Conservation (phyloP, 2,113 vertebrate genomes). For the Grammomys dolichurus region DNA sequence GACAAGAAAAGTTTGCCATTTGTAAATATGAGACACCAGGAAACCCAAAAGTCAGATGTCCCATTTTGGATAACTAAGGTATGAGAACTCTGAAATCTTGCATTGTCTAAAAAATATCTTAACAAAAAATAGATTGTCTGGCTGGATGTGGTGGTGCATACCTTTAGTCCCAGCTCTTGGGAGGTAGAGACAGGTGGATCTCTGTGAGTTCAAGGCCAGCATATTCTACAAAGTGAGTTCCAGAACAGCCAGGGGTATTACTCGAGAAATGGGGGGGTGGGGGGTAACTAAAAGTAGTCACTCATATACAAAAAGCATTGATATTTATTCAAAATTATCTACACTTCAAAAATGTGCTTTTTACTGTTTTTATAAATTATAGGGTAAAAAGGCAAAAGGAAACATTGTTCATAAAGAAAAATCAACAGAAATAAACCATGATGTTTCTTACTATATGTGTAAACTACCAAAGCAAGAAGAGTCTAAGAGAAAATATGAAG, state of each 20-base stretch:
- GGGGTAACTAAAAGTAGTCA: neutral
- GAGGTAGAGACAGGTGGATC: neutral
- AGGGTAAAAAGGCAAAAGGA: conserved; percentile 76
- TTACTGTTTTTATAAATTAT: conserved; percentile 70
- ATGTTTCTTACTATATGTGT: neutral
- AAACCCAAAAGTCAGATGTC: conserved; percentile 67
- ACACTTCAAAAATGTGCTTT: neutral
- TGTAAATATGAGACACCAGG: conserved; percentile 64
- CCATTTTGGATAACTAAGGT: conserved; percentile 76
- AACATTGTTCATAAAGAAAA: conserved; percentile 58
- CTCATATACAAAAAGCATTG: neutral
- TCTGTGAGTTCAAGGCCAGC: neutral
- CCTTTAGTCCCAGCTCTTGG: neutral
- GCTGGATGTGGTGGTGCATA: rapidly evolving
- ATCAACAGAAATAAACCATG: neutral
- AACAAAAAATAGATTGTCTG: neutral
- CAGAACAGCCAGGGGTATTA: neutral
- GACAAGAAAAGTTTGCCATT: conserved; percentile 77
- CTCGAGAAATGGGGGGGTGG: neutral
- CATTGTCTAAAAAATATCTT: neutral
- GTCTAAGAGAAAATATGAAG: conserved; percentile 64
- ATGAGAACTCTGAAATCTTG: conserved; percentile 45
- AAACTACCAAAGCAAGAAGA: conserved; percentile 68
- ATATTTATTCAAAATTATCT: neutral
- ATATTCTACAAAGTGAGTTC: neutral